These are phyloP conservation scores for Conger conger DNA, from an alignment of 2,113 vertebrate species.

Conservation along the genomic window DNA sequence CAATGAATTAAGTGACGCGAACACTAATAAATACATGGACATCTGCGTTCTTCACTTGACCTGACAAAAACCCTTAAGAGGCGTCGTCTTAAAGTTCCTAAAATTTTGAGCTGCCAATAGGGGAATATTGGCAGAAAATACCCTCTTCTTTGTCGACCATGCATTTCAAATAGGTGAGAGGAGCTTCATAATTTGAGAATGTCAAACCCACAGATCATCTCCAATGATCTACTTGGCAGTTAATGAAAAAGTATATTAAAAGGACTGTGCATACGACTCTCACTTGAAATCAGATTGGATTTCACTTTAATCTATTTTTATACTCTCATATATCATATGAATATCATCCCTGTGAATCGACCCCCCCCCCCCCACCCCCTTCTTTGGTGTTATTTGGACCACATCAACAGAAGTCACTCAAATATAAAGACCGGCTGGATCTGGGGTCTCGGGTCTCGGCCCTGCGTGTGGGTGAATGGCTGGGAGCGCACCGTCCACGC, in stretches of 20 bases:
- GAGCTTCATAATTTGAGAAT: neutral
- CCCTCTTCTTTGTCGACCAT: neutral
- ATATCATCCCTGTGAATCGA: neutral
- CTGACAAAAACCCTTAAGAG: too few species aligned
- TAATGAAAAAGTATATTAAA: constrained; percentile 10
- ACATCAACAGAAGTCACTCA: neutral
- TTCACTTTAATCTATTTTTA: constrained; percentile 12
- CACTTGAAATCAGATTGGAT: constrained; percentile 2
- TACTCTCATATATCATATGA: neutral
- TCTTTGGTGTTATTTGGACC: neutral
- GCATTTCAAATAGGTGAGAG: neutral
- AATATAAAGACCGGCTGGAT: neutral
- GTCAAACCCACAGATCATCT: neutral
- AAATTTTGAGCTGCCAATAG: too few species aligned
- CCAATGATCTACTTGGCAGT: neutral
- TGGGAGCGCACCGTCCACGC: neutral
- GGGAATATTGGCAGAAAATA: neutral
- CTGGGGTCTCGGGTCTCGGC: neutral
- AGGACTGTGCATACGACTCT: neutral
- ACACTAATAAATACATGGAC: too few species aligned
- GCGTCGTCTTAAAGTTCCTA: too few species aligned
- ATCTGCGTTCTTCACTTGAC: too few species aligned
- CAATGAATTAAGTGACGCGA: too few species aligned
- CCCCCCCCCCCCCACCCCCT: too few species aligned
- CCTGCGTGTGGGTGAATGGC: neutral